Base-by-base conservation (phyloP, 2,888 invertebrate genomes). In the Eupeodes luniger region DNA sequence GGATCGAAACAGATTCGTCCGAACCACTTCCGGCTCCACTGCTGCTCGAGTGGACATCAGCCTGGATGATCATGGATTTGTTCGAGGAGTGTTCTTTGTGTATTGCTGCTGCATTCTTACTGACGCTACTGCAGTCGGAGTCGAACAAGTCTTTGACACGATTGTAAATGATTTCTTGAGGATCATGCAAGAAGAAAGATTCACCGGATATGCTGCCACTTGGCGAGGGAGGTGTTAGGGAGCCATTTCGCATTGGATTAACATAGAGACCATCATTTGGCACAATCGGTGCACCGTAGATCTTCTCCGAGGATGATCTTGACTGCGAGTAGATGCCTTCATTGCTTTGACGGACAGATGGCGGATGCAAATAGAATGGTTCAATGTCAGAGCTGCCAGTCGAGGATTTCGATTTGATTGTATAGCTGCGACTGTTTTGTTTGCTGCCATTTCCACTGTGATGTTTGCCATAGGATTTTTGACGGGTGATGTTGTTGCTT, bases 151-250 rank as follows among this genome's bases (percentile, higher is more conserved):
- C 97, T 74, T 97, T 95, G 69, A 98, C 97, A 74, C 97, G 95
- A 92, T 97, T 97, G 93, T 98, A 97, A 87, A 96, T 95, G 61
- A 97, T 94, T 90, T 97, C 96, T 82, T 97, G 96, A 0, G 96
- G 96, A 91, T 96, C 96, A 94, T 98, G 98, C 74, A 98, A 95
- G 92, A 97, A 98, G 94, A 98, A 98, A 7, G 96, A 96, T 91
- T 96, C 96, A n/a, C 95, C 95, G 10, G 94, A 94, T 75, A 94
- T 93, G 91, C 95, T 95, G 87, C 94, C 95, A 67, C 94, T 95
- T 74, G 94, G 95, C 93, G 92, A 95, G 53, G 94, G 92, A 92
- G 93, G 95, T 93, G 93, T 95, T 93, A 90, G 94, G 93, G 95
- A 93, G 12, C 91, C 92, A 85, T 90, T 91, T 55, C 95, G 93